These are phyloP conservation scores for Onthophagus sagittarius DNA, from an alignment of 2,888 invertebrate species.

Conservation along the genomic window DNA sequence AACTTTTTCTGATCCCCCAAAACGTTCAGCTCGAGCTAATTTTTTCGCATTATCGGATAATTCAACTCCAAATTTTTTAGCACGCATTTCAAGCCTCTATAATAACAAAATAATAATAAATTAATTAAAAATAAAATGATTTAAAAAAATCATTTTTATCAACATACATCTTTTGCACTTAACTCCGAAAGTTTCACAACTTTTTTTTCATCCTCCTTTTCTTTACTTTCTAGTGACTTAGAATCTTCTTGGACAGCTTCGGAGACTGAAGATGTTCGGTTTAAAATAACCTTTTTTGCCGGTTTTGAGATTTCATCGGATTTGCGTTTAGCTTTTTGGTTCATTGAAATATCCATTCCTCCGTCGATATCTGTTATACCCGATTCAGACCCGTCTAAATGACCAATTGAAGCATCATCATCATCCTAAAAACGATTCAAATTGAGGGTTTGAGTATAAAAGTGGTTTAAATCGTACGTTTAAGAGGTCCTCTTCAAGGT, in stretches of 20 bases:
- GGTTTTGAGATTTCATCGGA: conserved; percentile 37
- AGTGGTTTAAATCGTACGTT: conserved; percentile 45
- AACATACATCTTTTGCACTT: conserved; percentile 54
- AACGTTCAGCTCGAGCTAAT: conserved; percentile 65
- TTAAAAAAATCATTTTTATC: conserved; percentile 10
- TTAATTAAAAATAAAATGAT: conserved; percentile 19
- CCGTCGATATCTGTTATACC: conserved; percentile 43
- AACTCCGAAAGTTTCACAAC: conserved; percentile 58
- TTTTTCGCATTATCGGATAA: conserved; percentile 58
- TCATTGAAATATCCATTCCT: conserved; percentile 37
- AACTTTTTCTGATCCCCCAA: conserved; percentile 45
- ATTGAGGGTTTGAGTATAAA: no score
- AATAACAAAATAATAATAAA: conserved; percentile 29
- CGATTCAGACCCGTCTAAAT: conserved; percentile 41
- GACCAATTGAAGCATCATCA: conserved; percentile 37
- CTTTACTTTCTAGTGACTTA: neutral
- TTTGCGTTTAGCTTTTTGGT: conserved; percentile 38
- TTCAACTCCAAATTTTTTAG: conserved; percentile 74
- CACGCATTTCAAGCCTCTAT: conserved; percentile 69
- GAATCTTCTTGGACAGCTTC: conserved; percentile 31
- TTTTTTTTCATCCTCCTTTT: conserved; percentile 46
- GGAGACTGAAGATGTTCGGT: conserved; percentile 48
- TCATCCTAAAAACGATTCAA: conserved; percentile 33
- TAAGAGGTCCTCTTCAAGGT: conserved; percentile 56
- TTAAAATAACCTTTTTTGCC: conserved; percentile 61